Evolutionary conservation across 2,797 vertebrate genomes (phyloP).

Genomic region (Carduelis carduelis): DNA sequence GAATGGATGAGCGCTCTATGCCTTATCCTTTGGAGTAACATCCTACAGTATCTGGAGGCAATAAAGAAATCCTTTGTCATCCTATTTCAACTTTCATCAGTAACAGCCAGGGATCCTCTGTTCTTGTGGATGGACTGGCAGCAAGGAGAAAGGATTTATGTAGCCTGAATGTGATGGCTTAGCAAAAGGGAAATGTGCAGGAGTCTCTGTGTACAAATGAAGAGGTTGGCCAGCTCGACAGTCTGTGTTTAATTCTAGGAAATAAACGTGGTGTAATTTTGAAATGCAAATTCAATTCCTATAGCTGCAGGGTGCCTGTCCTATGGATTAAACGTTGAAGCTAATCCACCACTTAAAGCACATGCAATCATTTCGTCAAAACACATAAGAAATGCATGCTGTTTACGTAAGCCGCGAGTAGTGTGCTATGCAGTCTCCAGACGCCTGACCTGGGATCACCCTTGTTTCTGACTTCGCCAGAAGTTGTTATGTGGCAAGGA

Average conservation of each 20-base stretch:
- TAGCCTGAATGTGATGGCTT: neutral
- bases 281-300: neutral
- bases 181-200: neutral
- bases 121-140: neutral
- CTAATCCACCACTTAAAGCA: neutral
- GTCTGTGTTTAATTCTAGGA: neutral
- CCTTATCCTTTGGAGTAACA: neutral
- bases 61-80: neutral
- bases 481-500: neutral
- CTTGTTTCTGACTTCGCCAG: neutral
- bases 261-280: neutral
- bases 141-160: neutral
- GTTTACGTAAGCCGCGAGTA: neutral
- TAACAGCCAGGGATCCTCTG: neutral
- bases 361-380: accelerated
- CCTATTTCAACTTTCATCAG: neutral
- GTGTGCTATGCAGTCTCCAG: neutral
- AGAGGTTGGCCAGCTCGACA: neutral
- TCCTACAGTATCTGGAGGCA: neutral
- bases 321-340: neutral
- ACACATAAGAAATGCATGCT: neutral
- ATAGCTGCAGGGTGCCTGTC: neutral
- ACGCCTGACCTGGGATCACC: neutral
- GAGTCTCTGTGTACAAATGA: neutral
- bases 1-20: neutral